Evolutionary conservation across 2,888 invertebrate genomes (phyloP).

Genomic region (Synergus umbraculus): DNA sequence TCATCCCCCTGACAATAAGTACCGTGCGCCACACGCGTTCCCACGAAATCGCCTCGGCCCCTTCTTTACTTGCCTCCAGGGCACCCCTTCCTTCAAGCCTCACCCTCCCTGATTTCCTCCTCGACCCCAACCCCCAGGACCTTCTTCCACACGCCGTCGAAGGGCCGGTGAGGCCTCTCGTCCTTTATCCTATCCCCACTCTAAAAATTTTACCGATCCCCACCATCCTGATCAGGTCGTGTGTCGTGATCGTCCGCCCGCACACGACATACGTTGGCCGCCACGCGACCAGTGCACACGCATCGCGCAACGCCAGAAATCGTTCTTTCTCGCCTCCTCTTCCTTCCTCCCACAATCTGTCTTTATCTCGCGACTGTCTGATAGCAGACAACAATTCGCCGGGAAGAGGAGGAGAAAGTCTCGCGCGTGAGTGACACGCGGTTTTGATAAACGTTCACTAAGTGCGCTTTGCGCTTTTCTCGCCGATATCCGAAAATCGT

Average conservation of each 20-base stretch:
- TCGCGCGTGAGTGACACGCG: slow-evolving; percentile 26
- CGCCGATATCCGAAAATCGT: slow-evolving; percentile 6
- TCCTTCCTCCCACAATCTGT: slow-evolving; percentile 40
- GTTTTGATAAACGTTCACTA: not conserved
- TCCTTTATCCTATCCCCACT: slow-evolving; percentile 50
- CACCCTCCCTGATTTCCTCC: slow-evolving; percentile 54
- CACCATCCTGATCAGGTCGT: slow-evolving; percentile 67
- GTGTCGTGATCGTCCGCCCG: slow-evolving; percentile 74
- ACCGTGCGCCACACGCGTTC: slow-evolving; percentile 71
- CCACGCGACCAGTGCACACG: slow-evolving; percentile 77
- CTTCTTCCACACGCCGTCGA: slow-evolving; percentile 43
- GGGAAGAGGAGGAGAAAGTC: slow-evolving; percentile 26
- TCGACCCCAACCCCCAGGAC: slow-evolving; percentile 43
- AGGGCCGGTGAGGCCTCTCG: slow-evolving; percentile 29
- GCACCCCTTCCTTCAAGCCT: slow-evolving; percentile 49
- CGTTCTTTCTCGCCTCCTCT: slow-evolving; percentile 48
- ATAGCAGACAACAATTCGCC: slow-evolving; percentile 20
- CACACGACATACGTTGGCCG: slow-evolving; percentile 78
- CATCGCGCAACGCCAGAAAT: slow-evolving; percentile 59
- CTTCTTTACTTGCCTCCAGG: slow-evolving; percentile 50
- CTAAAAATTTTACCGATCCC: slow-evolving; percentile 56
- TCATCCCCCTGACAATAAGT: slow-evolving; percentile 57
- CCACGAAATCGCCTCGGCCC: slow-evolving; percentile 71
- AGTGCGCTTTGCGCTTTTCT: slow-evolving; percentile 11
- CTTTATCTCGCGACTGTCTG: slow-evolving; percentile 43